A percentile compares a stretch with the other conserved stretches of the same genome.
These are phyloP conservation scores for Nematolebias whitei DNA, from an alignment of 2,113 vertebrate species.

Conservation along the genomic window DNA sequence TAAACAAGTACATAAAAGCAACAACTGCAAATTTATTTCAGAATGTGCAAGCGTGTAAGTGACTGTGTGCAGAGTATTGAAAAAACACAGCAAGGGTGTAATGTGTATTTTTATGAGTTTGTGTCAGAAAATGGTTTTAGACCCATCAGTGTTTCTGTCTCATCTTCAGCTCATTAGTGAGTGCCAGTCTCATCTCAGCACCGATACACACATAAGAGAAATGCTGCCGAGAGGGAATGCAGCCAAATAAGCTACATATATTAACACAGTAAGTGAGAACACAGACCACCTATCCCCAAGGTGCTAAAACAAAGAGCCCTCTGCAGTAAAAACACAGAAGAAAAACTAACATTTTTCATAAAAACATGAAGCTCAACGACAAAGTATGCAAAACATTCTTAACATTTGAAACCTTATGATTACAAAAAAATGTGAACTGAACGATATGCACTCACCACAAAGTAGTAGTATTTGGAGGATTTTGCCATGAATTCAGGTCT, in stretches of 20 bases:
- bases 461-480: conserved; percentile 94
- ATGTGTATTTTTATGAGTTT: conserved; percentile 15
- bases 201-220: conserved; percentile 20
- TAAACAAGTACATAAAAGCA: conserved; percentile 49
- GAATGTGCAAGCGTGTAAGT: neutral
- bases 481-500: conserved; percentile 91
- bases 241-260: conserved; percentile 40
- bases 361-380: neutral
- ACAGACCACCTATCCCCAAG: conserved; percentile 20
- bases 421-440: neutral
- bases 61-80: conserved; percentile 10
- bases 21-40: conserved; percentile 36
- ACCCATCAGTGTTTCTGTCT: conserved; percentile 20
- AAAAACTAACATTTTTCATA: neutral
- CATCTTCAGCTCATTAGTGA: conserved; percentile 48
- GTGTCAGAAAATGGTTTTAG: conserved; percentile 27
- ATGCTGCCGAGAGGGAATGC: conserved; percentile 20
- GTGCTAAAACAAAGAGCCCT: conserved; percentile 28
- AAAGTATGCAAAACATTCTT: neutral
- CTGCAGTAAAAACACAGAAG: conserved; percentile 1
- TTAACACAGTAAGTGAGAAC: conserved; percentile 48
- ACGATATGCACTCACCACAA: conserved; percentile 88
- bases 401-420: neutral
- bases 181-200: conserved; percentile 32
- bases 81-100: conserved; percentile 12